These are phyloP conservation scores for Lysiphlebus fabarum DNA, from an alignment of 1,140 invertebrate genomes.

Conservation along the genomic window DNA sequence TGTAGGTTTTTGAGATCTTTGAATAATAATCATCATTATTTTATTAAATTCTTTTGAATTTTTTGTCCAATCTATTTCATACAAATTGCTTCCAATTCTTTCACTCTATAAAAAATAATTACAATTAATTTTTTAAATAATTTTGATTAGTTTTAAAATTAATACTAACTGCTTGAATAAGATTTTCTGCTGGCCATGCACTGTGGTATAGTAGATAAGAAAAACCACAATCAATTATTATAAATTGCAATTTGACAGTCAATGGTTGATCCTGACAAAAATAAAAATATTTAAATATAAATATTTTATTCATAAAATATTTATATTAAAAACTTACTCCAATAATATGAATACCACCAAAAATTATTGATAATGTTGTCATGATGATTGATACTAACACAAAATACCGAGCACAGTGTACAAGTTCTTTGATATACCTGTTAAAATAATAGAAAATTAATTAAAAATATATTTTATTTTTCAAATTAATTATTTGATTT, in stretches of 20 bases:
- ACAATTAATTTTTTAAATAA: not conserved
- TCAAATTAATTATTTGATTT: not conserved
- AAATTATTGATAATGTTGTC: slow-evolving; percentile 24
- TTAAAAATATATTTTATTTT: not conserved
- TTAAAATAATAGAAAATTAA: not conserved
- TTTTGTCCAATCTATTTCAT: slow-evolving; percentile 28
- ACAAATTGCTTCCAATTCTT: slow-evolving; percentile 14
- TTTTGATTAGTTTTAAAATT: too few species aligned
- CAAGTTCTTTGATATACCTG: slow-evolving; percentile 26
- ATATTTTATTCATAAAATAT: not conserved
- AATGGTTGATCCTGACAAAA: slow-evolving; percentile 12
- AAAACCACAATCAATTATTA: slow-evolving; percentile 10
- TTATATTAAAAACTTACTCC: slow-evolving; percentile 27
- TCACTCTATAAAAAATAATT: slow-evolving; percentile 21
- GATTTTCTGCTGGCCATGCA: slow-evolving; percentile 17
- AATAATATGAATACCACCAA: slow-evolving; percentile 34
- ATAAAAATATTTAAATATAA: not conserved
- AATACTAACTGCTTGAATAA: slow-evolving; percentile 16
- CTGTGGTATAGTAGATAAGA: slow-evolving; percentile 11
- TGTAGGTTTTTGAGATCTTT: slow-evolving; percentile 24
- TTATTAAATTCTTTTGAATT: slow-evolving; percentile 9
- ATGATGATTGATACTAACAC: slow-evolving; percentile 25
- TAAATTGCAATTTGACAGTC: slow-evolving; percentile 20
- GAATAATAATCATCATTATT: slow-evolving; percentile 20
- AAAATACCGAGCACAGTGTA: slow-evolving; percentile 10